A percentile compares a stretch with the other conserved stretches of the same genome.
Conservation (phyloP, 2,113 vertebrate species). For the Alethe diademata region DNA sequence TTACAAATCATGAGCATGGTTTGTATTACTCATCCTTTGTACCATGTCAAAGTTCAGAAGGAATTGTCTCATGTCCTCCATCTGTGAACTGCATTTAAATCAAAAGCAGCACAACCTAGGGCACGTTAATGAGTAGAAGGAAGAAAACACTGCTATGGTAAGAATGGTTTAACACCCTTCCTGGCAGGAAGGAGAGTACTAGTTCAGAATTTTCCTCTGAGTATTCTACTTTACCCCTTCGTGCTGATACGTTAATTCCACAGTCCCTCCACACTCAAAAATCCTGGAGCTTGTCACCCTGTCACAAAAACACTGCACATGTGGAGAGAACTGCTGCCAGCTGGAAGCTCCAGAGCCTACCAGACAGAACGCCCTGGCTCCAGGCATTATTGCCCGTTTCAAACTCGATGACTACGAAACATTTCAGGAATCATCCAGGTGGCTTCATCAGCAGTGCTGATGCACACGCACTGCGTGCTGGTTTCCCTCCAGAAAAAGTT, state of each 20-base stretch:
- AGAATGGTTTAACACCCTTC: not conserved
- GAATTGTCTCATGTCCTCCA: not conserved
- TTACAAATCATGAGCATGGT: not conserved
- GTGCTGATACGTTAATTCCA: not conserved
- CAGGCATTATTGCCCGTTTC: not conserved
- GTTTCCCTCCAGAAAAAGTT: not conserved
- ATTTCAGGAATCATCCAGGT: not conserved
- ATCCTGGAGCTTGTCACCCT: not conserved
- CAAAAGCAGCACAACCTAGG: not conserved
- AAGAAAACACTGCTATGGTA: not conserved
- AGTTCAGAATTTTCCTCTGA: not conserved
- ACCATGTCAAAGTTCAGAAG: not conserved
- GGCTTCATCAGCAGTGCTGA: not conserved
- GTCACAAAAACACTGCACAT: not conserved
- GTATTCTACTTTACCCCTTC: not conserved
- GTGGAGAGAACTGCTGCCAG: not conserved
- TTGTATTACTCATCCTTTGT: not conserved
- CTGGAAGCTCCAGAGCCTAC: not conserved
- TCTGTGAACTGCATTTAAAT: not conserved
- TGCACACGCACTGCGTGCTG: not conserved
- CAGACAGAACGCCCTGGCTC: rapidly evolving
- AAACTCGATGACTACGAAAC: not conserved
- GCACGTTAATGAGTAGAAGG: rapidly evolving
- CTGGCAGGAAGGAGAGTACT: not conserved
- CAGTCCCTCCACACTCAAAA: not conserved